Percentiles rank a stretch among this genome's conserved stretches.
Evolutionary conservation across 2,113 vertebrate species (phyloP).

Genomic region (Malaclemys terrapin): DNA sequence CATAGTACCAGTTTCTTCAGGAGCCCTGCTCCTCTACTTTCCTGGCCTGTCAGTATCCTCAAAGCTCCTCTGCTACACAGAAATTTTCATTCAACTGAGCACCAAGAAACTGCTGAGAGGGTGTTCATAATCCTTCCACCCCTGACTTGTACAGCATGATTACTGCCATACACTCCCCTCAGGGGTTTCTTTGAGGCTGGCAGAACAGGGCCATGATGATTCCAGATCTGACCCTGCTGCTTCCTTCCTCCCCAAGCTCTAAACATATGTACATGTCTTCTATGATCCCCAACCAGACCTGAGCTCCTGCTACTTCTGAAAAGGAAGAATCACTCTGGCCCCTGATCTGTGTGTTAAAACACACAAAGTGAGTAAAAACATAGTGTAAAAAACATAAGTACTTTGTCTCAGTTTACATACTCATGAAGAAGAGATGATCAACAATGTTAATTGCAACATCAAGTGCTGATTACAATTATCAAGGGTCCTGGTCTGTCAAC

Average conservation of each 20-base stretch:
- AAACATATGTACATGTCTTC: accelerated
- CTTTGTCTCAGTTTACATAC: neutral
- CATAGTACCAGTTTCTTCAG: neutral
- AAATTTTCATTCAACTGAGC: neutral
- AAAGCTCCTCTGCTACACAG: neutral
- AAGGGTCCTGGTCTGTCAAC: neutral
- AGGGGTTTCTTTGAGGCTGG: neutral
- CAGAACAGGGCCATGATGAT: neutral
- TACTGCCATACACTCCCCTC: accelerated
- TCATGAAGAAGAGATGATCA: neutral
- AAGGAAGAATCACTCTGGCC: neutral
- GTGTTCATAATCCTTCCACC: neutral
- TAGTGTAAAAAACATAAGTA: neutral
- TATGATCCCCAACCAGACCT: neutral
- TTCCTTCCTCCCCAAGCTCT: neutral
- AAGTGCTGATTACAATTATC: conserved; percentile 8
- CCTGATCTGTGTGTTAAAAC: conserved; percentile 1
- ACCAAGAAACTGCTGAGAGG: neutral
- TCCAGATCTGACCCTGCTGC: neutral
- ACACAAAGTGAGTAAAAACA: neutral
- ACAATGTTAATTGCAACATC: conserved; percentile 25
- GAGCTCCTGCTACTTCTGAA: neutral
- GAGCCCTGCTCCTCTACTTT: neutral
- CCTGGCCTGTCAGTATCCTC: neutral
- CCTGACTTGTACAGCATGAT: neutral